These are phyloP conservation scores for Gandaritis pyraliata DNA, from an alignment of 2,888 invertebrate genomes.

Conservation along the genomic window DNA sequence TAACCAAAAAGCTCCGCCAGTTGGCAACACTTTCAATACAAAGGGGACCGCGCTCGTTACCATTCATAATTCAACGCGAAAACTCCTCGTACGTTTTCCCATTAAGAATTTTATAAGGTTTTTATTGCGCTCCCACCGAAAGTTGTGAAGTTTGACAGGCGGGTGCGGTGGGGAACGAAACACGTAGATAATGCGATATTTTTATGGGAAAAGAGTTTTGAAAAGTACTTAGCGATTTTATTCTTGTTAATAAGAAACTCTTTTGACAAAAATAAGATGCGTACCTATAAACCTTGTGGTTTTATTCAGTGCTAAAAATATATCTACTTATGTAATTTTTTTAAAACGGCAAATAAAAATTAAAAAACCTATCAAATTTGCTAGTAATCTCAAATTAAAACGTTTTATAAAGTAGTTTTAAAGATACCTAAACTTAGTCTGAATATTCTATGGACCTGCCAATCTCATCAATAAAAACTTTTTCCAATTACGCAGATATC, in stretches of 20 bases:
- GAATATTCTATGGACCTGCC: not conserved
- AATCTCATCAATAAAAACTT: slow-evolving; percentile 25
- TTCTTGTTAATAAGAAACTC: not conserved
- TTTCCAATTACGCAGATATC: slow-evolving; percentile 39
- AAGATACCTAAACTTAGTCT: no score
- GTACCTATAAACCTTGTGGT: no score
- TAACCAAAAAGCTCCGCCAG: slow-evolving; percentile 2
- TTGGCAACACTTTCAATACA: slow-evolving; percentile 48
- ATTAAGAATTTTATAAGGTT: slow-evolving; percentile 84
- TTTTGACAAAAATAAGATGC: not conserved
- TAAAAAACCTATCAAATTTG: no score
- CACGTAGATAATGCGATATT: slow-evolving; percentile 32
- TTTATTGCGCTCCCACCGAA: slow-evolving; percentile 75
- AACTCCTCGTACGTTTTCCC: slow-evolving; percentile 83
- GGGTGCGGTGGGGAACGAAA: slow-evolving; percentile 38
- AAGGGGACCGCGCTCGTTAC: slow-evolving; percentile 74
- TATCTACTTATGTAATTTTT: no score
- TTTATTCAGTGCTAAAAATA: no score
- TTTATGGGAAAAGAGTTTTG: slow-evolving; percentile 16
- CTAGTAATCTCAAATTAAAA: no score
- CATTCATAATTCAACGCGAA: slow-evolving; percentile 82
- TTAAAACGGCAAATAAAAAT: no score
- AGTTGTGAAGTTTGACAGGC: slow-evolving; percentile 51
- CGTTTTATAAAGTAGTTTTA: no score
- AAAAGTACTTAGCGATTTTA: slow-evolving; percentile 13